Evolutionary conservation across 2,888 invertebrate genomes (phyloP).

Genomic region (Brenthis hecate): DNA sequence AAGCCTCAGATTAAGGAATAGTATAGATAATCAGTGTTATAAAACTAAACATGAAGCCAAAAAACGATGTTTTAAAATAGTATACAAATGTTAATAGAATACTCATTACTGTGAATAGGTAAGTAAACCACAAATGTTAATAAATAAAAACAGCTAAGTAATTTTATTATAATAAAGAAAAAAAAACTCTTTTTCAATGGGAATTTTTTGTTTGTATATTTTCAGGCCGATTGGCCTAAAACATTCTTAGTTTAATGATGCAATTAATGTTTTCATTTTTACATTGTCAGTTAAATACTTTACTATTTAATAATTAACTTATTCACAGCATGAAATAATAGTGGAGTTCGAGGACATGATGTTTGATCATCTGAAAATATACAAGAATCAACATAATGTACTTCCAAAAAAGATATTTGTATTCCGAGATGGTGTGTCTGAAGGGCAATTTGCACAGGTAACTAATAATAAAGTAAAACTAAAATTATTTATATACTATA

Average conservation of each 20-base stretch:
- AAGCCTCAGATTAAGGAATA: no score
- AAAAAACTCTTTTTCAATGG: no score
- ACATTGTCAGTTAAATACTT: not conserved
- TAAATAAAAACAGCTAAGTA: no score
- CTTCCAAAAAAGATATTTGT: constrained; percentile 87
- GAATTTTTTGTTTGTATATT: not conserved
- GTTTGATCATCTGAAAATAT: constrained; percentile 84
- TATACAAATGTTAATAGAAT: no score
- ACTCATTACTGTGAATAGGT: no score
- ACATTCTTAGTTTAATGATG: constrained; percentile 21
- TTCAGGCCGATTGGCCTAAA: not conserved
- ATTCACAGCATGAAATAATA: constrained; percentile 86
- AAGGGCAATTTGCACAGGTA: constrained; percentile 89
- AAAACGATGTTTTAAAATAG: no score
- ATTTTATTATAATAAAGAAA: no score
- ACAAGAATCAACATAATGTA: constrained; percentile 63
- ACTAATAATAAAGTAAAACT: not conserved
- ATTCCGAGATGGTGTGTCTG: constrained; percentile 93
- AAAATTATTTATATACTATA: no score
- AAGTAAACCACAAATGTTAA: no score
- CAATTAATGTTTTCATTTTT: no score
- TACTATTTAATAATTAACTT: not conserved
- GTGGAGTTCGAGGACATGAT: constrained; percentile 87
- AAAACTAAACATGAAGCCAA: no score
- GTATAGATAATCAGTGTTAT: no score